Evolutionary conservation across 2,888 invertebrate species (phyloP).

Genomic region (Caenorhabditis zanzibari): DNA sequence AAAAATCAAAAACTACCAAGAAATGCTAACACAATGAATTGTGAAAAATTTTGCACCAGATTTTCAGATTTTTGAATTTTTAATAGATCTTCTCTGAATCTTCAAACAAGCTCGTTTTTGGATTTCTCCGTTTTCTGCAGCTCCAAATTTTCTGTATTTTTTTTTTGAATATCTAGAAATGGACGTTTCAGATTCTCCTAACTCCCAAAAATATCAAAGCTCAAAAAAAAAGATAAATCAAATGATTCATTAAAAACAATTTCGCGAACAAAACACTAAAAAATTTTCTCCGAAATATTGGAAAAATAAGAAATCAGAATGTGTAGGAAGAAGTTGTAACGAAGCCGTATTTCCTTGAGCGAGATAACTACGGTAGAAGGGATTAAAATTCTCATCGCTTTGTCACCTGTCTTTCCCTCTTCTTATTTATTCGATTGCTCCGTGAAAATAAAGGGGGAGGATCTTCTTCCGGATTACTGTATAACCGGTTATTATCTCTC

Average conservation of each 20-base stretch:
- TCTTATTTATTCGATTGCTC: conserved; percentile 19
- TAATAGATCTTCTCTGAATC: too few species aligned
- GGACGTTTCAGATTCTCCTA: neutral
- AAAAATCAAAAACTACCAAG: too few species aligned
- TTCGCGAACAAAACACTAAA: conserved; percentile 3
- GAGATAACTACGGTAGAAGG: conserved; percentile 42
- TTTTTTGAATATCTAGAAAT: too few species aligned
- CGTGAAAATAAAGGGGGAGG: conserved; percentile 10
- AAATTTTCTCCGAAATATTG: conserved; percentile 18
- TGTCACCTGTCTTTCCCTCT: conserved; percentile 13
- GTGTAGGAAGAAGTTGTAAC: conserved; percentile 36
- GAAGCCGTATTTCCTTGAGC: conserved; percentile 10
- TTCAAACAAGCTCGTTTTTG: too few species aligned
- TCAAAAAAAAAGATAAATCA: too few species aligned
- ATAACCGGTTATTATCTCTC: conserved; percentile 41
- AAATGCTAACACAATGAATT: too few species aligned
- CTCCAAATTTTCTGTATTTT: too few species aligned
- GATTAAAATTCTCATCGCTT: conserved; percentile 45
- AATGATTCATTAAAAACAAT: conserved; percentile 15
- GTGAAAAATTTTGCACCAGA: too few species aligned
- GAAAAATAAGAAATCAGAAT: conserved; percentile 18
- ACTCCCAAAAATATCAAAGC: neutral
- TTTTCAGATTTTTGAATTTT: too few species aligned
- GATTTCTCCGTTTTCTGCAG: too few species aligned
- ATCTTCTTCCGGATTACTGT: conserved; percentile 35